phyloP scores from a whole-genome alignment of 2,888 invertebrate species.

The Pyrrhia umbra region DNA sequence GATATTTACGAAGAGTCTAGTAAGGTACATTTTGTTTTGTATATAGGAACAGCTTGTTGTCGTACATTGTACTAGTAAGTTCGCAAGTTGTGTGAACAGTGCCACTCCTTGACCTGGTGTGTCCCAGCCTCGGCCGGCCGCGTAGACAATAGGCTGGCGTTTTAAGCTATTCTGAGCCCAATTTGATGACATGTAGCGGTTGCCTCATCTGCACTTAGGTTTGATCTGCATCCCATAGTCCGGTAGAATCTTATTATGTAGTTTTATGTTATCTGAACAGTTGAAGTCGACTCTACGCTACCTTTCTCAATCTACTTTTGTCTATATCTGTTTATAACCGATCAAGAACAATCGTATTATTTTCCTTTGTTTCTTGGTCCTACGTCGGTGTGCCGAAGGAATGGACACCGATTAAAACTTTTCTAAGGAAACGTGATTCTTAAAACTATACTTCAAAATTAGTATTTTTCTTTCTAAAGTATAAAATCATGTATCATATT shows the following conservation, averaged over 20 bases:
- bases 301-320: conserved; percentile 12
- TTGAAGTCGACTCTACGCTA: conserved; percentile 37
- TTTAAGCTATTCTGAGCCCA: conserved; percentile 4
- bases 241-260: conserved; percentile 13
- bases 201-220: conserved; percentile 16
- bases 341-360: not conserved
- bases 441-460: too few relatives aligned
- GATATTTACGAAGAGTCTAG: conserved; percentile 45
- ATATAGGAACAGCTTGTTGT: conserved; percentile 23
- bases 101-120: conserved; percentile 5
- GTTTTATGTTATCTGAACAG: conserved; percentile 7
- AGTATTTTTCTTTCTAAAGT: too few relatives aligned
- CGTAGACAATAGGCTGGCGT: conserved; percentile 6
- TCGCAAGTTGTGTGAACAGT: not conserved
- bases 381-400: too few relatives aligned
- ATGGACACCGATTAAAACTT: too few relatives aligned
- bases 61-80: conserved; percentile 1
- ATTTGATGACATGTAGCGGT: conserved; percentile 10
- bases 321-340: not conserved
- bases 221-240: conserved; percentile 23
- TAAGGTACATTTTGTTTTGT: conserved; percentile 41
- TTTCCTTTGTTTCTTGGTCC: not conserved
- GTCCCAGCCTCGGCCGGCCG: not conserved
- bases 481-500: too few relatives aligned
- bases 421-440: too few relatives aligned